phyloP scores from a whole-genome alignment of 1,140 invertebrate species.

The Episyrphus balteatus region DNA sequence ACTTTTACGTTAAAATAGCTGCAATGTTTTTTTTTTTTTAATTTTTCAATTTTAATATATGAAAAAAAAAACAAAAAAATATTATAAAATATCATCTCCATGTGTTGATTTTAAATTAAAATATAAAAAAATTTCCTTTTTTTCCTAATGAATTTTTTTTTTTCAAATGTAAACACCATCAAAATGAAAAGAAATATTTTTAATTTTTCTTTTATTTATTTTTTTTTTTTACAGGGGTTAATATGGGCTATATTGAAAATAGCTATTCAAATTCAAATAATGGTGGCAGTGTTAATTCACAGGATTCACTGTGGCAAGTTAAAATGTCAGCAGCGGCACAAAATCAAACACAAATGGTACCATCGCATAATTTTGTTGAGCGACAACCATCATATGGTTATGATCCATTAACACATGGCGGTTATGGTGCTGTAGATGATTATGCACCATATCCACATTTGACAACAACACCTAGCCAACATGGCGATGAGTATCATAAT shows the following conservation, averaged over 20 bases:
- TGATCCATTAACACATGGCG: conserved; percentile 65
- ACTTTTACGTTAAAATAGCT: too few species aligned
- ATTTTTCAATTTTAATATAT: too few species aligned
- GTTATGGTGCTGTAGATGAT: conserved; percentile 72
- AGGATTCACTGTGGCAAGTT: conserved; percentile 91
- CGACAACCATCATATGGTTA: conserved; percentile 57
- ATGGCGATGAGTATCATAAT: conserved; percentile 52
- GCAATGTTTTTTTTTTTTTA: too few species aligned
- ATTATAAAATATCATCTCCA: too few species aligned
- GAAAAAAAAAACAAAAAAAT: too few species aligned
- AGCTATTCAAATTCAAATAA: conserved; percentile 88
- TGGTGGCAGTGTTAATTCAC: conserved; percentile 84
- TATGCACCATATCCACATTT: conserved; percentile 74
- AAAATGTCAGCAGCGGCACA: conserved; percentile 66
- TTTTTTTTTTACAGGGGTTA: conserved; percentile 49
- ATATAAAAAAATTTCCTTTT: not conserved
- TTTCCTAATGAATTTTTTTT: conserved; percentile 1
- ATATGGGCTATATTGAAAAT: conserved; percentile 82
- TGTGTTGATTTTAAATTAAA: not conserved
- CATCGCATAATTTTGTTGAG: conserved; percentile 44
- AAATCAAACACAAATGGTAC: conserved; percentile 46
- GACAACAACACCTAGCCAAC: conserved; percentile 50
- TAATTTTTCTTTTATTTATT: conserved; percentile 3
- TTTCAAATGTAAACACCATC: not conserved
- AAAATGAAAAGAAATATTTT: not conserved